phyloP scores from a whole-genome alignment of 2,113 vertebrate genomes.

The Oncorhynchus kisutch region DNA sequence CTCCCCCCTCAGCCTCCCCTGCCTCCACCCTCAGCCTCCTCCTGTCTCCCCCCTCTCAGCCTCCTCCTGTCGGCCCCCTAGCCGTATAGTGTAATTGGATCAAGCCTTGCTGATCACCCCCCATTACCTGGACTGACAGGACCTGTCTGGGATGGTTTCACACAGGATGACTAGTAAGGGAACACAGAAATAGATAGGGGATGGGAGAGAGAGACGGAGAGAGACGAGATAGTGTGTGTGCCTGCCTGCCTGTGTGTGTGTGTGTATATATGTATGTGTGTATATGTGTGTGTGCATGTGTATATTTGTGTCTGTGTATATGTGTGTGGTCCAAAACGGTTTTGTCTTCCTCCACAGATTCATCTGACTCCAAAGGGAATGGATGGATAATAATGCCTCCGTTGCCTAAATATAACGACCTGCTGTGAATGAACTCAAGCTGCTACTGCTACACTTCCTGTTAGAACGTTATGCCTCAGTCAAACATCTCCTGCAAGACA shows the following conservation, averaged over 20 bases:
- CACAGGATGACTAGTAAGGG: neutral
- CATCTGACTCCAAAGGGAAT: too few relatives aligned
- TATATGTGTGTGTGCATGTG: neutral
- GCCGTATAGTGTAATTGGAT: slow-evolving; percentile 38
- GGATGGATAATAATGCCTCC: too few relatives aligned
- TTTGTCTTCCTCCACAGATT: neutral
- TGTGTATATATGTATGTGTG: neutral
- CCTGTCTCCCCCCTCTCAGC: too few relatives aligned
- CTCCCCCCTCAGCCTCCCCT: too few relatives aligned
- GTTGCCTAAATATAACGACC: too few relatives aligned
- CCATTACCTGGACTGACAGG: slow-evolving; percentile 53
- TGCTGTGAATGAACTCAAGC: too few relatives aligned
- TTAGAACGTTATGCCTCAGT: too few relatives aligned
- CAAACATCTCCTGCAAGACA: too few relatives aligned
- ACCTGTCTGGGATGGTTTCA: slow-evolving; percentile 38
- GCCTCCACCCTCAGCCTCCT: too few relatives aligned
- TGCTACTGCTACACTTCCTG: too few relatives aligned
- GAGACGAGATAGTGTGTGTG: neutral
- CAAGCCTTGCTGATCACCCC: slow-evolving; percentile 49
- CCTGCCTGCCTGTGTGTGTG: too few relatives aligned
- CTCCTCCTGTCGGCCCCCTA: too few relatives aligned
- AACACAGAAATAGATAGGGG: neutral
- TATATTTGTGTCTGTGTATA: neutral
- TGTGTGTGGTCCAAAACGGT: neutral
- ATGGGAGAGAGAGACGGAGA: neutral